Conservation (phyloP, 2,888 invertebrate species). For the Nebria brevicollis region DNA sequence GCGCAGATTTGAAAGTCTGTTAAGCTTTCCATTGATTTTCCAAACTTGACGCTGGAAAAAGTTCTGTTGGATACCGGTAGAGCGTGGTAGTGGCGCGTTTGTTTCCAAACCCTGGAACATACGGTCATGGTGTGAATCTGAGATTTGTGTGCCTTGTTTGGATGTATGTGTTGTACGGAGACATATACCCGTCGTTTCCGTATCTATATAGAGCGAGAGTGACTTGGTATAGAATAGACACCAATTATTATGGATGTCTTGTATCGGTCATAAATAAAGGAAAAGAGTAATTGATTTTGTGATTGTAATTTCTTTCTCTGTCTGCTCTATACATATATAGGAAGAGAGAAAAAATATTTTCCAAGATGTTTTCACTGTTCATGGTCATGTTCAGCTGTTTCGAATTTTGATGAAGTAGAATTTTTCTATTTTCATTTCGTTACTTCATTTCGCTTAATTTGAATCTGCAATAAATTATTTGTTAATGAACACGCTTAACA, state of each 20-base stretch:
- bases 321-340: neutral
- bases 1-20: conserved; percentile 25
- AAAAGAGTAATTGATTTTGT: conserved; percentile 57
- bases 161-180: neutral
- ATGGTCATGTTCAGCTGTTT: neutral
- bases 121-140: conserved; percentile 11
- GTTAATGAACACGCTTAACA: neutral
- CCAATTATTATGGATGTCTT: conserved; percentile 56
- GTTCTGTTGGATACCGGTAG: conserved; percentile 28
- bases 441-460: neutral
- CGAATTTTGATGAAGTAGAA: conserved; percentile 8
- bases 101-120: conserved; percentile 4
- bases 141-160: neutral
- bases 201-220: conserved; percentile 5
- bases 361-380: neutral
- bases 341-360: too few relatives aligned
- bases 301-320: conserved; percentile 55
- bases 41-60: conserved; percentile 27
- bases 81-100: conserved; percentile 29
- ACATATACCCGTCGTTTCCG: neutral
- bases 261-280: conserved; percentile 56
- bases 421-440: neutral
- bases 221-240: conserved; percentile 17
- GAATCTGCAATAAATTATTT: neutral
- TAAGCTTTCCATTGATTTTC: conserved; percentile 38